Percentiles rank a stretch among this genome's conserved stretches.
These are phyloP conservation scores for Chouioia cunea DNA, from an alignment of 2,888 invertebrate species.

Conservation along the genomic window DNA sequence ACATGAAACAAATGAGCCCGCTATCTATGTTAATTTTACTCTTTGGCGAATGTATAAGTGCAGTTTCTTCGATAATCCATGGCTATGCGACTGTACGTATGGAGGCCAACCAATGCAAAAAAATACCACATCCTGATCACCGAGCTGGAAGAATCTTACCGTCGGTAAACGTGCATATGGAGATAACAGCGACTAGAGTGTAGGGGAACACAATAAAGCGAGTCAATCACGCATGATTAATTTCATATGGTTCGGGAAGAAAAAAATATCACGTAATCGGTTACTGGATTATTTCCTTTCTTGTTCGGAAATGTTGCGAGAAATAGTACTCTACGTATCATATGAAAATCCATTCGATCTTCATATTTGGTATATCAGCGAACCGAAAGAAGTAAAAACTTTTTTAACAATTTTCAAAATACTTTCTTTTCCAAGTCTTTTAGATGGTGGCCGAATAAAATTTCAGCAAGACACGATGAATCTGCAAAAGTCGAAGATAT, in stretches of 20 bases:
- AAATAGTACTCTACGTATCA: neutral
- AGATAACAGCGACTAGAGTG: too few species aligned
- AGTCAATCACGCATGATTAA: slow-evolving; percentile 11
- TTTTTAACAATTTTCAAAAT: neutral
- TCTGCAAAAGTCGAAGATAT: neutral
- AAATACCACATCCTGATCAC: slow-evolving; percentile 11
- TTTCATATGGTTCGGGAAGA: slow-evolving; percentile 1
- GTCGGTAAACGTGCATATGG: slow-evolving; percentile 9
- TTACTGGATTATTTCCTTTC: too few species aligned
- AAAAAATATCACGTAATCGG: too few species aligned
- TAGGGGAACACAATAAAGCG: neutral
- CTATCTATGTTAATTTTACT: neutral
- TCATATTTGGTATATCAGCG: too few species aligned
- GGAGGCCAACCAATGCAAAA: slow-evolving; percentile 6
- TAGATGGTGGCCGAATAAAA: neutral
- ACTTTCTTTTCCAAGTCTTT: slow-evolving; percentile 23
- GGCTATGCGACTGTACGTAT: too few species aligned
- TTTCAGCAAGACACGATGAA: neutral
- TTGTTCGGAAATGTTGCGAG: slow-evolving; percentile 22
- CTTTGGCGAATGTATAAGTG: neutral
- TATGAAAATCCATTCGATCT: too few species aligned
- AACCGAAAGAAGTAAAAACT: too few species aligned
- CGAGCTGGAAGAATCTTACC: slow-evolving; percentile 24
- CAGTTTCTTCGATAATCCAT: neutral
- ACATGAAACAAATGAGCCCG: slow-evolving; percentile 6